Evolutionary conservation across 2,113 vertebrate species (phyloP), one percentile per base, ranked within the genome.

Genomic region (Phaethon lepturus): DNA sequence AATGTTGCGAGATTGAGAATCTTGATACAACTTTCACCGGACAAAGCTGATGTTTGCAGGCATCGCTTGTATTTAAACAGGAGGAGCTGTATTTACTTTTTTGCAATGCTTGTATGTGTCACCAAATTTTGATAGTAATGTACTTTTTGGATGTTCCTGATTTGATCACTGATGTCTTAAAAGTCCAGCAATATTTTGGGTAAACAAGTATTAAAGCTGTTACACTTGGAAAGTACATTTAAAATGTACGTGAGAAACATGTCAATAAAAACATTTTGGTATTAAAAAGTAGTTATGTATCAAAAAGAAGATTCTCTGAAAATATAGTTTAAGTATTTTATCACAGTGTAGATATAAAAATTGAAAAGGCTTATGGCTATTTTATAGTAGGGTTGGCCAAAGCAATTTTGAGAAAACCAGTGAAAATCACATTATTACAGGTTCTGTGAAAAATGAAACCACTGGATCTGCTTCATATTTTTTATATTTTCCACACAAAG

Each of bases 391-490:
- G 22, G 8, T 72, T 72, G 74, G 31, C 52, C 77, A 90, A 94
- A 78, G 49, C 12, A 77, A 49, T 95, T 92, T 89, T 93, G 60
- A 81, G 75, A 67, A 92, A 52, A 92, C 77, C 74, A 83, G 85
- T 38, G 86, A 92, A 97, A 95, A 95, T 89, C 88, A 60, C n/a
- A 72, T 95, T 97, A 86, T 72, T 67, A 20, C 44, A 72, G 35
- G 35, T 91, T 78, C 52, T 94, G 17, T 92, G 83, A 95, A 92
- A 94, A 93, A 94, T 95, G 68, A 92, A 96, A 84, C 62, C 13
- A 64, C 63, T 91, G 33, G 49, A 87, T 95, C 42, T 78, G 29
- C 80, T 91, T 87, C 58, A 72, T 59, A 58, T 59, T 89, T 95
- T 96, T 90, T 66, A 78, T 85, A 42, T n/a, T 92, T 96, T 92